A percentile compares a stretch with the other conserved stretches of the same genome.
Conservation (phyloP, 2,113 vertebrate genomes). For the Puma concolor region DNA sequence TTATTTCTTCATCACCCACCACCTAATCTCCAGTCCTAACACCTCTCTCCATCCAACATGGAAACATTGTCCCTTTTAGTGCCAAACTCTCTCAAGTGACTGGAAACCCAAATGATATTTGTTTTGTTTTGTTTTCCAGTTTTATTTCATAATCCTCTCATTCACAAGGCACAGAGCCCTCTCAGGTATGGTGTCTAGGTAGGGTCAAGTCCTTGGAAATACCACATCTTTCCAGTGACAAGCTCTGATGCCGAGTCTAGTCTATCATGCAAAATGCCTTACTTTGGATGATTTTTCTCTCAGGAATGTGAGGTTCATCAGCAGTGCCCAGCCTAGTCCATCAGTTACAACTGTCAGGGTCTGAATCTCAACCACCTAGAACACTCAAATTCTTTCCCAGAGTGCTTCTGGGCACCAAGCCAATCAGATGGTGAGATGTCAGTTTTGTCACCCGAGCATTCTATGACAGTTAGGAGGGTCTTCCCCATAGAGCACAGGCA, state of each 20-base stretch:
- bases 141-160: background rate
- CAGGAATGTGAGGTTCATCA: background rate
- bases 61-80: background rate
- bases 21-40: background rate
- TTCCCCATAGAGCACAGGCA: background rate
- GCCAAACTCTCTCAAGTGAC: background rate
- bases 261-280: background rate
- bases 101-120: background rate
- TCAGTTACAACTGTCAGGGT: background rate
- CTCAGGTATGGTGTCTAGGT: background rate
- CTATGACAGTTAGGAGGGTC: background rate
- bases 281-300: conserved; percentile 8
- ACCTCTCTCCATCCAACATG: background rate
- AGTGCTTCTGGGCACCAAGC: conserved; percentile 8
- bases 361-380: background rate
- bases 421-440: background rate
- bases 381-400: background rate
- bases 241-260: background rate
- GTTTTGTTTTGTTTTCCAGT: background rate
- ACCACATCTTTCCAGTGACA: background rate
- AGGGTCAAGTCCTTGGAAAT: background rate
- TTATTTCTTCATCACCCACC: background rate
- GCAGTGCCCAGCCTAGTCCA: background rate
- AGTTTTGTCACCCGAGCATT: background rate
- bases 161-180: background rate